phyloP scores from a whole-genome alignment of 1,140 invertebrate genomes.

The Zaprionus davidi region DNA sequence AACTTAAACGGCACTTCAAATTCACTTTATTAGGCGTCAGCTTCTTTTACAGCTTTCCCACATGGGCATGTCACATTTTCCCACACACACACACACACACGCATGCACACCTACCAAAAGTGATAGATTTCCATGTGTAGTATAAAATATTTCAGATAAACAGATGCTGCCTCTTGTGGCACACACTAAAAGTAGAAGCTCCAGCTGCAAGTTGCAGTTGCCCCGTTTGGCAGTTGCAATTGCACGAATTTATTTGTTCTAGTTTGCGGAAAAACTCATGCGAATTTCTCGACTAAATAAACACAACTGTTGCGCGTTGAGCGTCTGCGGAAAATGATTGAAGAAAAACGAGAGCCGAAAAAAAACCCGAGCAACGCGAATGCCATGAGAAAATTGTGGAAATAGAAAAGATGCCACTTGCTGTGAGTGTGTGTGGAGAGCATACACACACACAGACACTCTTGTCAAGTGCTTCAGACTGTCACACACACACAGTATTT shows the following conservation, averaged over 20 bases:
- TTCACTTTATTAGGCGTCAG: slow-evolving; percentile 8
- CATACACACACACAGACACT: slow-evolving; percentile 15
- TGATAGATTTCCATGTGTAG: slow-evolving; percentile 40
- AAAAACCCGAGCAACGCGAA: slow-evolving; percentile 16
- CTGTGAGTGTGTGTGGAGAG: slow-evolving; percentile 16
- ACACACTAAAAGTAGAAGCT: slow-evolving; percentile 10
- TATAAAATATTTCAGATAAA: slow-evolving; percentile 3
- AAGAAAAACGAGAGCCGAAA: slow-evolving; percentile 46
- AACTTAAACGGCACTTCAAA: slow-evolving; percentile 2
- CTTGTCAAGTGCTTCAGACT: slow-evolving; percentile 6
- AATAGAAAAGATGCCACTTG: slow-evolving; percentile 72
- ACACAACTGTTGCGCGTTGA: slow-evolving; percentile 62
- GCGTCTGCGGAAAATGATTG: slow-evolving; percentile 63
- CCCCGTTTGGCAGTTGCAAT: neutral
- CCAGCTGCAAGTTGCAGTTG: slow-evolving; percentile 3
- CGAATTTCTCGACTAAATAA: slow-evolving; percentile 66
- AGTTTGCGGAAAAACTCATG: slow-evolving; percentile 24
- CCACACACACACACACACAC: neutral
- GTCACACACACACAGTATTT: slow-evolving; percentile 19
- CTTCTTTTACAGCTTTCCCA: slow-evolving; percentile 18
- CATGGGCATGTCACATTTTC: slow-evolving; percentile 11
- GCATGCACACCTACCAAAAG: slow-evolving; percentile 26
- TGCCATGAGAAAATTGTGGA: slow-evolving; percentile 59
- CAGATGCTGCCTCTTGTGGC: slow-evolving; percentile 15
- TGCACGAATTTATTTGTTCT: slow-evolving; percentile 11